phyloP scores from a whole-genome alignment of 2,113 vertebrate genomes.

The Epinephelus fuscoguttatus region DNA sequence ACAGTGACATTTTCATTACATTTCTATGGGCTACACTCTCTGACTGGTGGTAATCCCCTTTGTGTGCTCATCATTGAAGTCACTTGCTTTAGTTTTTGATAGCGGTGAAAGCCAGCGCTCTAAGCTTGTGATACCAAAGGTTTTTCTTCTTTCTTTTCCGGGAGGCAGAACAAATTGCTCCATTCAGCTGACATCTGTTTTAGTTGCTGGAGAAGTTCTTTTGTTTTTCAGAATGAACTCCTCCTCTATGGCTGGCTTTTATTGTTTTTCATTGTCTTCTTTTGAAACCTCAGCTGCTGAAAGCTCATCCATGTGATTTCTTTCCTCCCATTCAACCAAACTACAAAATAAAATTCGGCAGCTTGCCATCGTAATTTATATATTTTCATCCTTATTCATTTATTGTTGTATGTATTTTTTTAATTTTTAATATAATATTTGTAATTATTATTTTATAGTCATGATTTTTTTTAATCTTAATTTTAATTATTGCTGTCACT shows the following conservation, averaged over 20 bases:
- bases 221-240: slow-evolving; percentile 36
- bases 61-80: not conserved
- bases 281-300: not conserved
- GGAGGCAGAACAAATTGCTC: slow-evolving; percentile 8
- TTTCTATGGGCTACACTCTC: not conserved
- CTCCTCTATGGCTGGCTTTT: slow-evolving; percentile 13
- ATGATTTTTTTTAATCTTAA: no score
- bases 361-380: no score
- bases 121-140: not conserved
- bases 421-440: no score
- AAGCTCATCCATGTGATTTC: not conserved
- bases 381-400: no score
- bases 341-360: not conserved
- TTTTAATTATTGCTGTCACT: no score
- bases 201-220: slow-evolving; percentile 7
- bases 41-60: not conserved
- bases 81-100: not conserved
- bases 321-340: not conserved
- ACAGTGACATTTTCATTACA: no score
- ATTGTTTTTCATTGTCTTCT: slow-evolving; percentile 23
- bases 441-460: no score
- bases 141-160: not conserved
- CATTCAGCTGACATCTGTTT: slow-evolving; percentile 43
- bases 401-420: no score
- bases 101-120: not conserved